phyloP scores from a whole-genome alignment of 2,797 vertebrate species.

The Allobates femoralis region DNA sequence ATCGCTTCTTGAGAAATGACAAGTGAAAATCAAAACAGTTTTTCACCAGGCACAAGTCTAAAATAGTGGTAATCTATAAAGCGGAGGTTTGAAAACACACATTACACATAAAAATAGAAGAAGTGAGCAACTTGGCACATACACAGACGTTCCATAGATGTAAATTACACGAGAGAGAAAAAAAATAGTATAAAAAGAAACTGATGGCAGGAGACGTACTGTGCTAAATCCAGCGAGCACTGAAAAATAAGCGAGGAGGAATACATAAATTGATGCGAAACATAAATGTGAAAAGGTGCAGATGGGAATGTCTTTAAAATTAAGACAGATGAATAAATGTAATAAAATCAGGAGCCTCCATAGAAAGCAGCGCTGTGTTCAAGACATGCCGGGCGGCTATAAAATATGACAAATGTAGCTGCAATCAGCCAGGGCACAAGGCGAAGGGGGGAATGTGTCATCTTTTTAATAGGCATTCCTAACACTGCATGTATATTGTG shows the following conservation, averaged over 20 bases:
- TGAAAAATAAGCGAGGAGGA: slow-evolving; percentile 17
- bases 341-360: slow-evolving; percentile 57
- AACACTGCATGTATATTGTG: slow-evolving; percentile 23
- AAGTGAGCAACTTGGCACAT: slow-evolving; percentile 1
- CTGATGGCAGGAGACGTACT: background rate
- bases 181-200: slow-evolving; percentile 7
- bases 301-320: slow-evolving; percentile 58
- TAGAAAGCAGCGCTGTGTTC: slow-evolving; percentile 33
- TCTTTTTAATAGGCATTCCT: slow-evolving; percentile 50
- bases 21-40: slow-evolving; percentile 17
- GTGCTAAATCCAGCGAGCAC: slow-evolving; percentile 6
- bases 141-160: background rate
- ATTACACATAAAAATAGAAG: slow-evolving; percentile 7
- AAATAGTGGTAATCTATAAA: slow-evolving; percentile 29
- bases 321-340: slow-evolving; percentile 60
- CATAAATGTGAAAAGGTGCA: slow-evolving; percentile 56
- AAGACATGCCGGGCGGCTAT: slow-evolving; percentile 29
- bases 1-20: slow-evolving; percentile 23
- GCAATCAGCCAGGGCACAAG: slow-evolving; percentile 43
- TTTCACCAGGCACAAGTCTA: background rate
- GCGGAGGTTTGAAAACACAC: background rate
- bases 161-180: background rate
- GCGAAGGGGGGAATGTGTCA: slow-evolving; percentile 21
- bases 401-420: slow-evolving; percentile 61
- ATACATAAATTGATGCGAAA: slow-evolving; percentile 53